A percentile compares a stretch with the other conserved stretches of the same genome.
Evolutionary conservation across 2,797 vertebrate genomes (phyloP).

Genomic region (Phaenicophaeus curvirostris): DNA sequence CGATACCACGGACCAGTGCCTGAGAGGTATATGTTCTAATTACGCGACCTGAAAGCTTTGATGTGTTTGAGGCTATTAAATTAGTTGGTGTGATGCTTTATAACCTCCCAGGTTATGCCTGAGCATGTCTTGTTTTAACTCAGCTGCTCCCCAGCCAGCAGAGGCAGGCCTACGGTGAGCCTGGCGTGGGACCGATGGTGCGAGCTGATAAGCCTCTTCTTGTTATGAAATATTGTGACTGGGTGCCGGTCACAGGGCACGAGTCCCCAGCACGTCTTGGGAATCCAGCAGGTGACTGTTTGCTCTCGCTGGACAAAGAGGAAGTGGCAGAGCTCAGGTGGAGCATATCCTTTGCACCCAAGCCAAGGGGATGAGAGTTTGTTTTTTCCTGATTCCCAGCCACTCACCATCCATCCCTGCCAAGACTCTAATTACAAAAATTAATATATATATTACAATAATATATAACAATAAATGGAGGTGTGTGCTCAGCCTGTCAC

Average conservation of each 20-base stretch:
- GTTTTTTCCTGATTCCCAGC: not conserved
- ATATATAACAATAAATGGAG: not conserved
- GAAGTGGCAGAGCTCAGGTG: not conserved
- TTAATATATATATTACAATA: too few relatives aligned
- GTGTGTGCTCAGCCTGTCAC: too few relatives aligned
- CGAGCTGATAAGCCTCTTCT: not conserved
- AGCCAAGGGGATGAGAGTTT: not conserved
- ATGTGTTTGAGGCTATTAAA: not conserved
- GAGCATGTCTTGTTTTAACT: not conserved
- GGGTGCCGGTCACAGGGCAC: not conserved
- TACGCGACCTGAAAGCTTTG: not conserved
- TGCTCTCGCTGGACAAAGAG: not conserved
- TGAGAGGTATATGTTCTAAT: not conserved
- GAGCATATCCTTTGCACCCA: rapidly evolving
- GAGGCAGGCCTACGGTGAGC: not conserved
- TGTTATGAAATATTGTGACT: not conserved
- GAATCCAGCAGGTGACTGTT: not conserved
- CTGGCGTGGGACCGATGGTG: not conserved
- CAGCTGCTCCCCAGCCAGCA: not conserved
- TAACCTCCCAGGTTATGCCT: not conserved
- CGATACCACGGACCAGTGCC: not conserved
- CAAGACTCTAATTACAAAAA: not conserved
- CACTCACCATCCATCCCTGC: not conserved
- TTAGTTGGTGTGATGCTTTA: not conserved
- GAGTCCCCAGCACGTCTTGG: not conserved